Conservation (phyloP, 2,888 invertebrate species). For the Lasioglossum zephyrum region DNA sequence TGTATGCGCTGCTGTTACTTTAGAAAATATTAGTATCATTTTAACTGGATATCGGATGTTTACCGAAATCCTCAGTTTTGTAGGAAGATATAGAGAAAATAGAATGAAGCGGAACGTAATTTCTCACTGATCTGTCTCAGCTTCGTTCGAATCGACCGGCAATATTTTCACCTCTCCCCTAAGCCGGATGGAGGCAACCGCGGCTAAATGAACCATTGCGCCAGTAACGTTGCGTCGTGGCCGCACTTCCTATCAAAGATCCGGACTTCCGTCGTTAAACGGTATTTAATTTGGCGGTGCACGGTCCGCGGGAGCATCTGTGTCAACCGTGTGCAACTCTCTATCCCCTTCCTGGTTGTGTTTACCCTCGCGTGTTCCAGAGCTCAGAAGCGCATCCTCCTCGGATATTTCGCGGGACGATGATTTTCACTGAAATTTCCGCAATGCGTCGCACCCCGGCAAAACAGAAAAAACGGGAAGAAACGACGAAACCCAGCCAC, state of each 20-base stretch:
- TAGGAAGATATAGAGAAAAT: not conserved
- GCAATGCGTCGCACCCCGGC: not conserved
- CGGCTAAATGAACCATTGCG: slow-evolving; percentile 72
- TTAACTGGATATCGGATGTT: not conserved
- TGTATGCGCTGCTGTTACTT: not conserved
- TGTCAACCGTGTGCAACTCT: slow-evolving; percentile 21
- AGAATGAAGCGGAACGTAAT: too few relatives aligned
- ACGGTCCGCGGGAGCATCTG: slow-evolving; percentile 43
- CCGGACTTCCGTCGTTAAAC: slow-evolving; percentile 68
- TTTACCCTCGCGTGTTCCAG: slow-evolving; percentile 14
- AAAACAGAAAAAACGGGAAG: not conserved
- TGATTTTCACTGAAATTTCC: slow-evolving; percentile 27
- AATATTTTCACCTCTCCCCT: slow-evolving; percentile 71
- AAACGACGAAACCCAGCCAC: not conserved
- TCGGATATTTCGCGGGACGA: slow-evolving; percentile 19
- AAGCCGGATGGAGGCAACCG: slow-evolving; percentile 70
- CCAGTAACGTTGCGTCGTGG: slow-evolving; percentile 62
- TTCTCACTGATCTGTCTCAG: slow-evolving; percentile 24
- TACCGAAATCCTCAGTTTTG: not conserved
- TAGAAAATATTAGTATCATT: not conserved
- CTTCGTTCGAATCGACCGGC: slow-evolving; percentile 65
- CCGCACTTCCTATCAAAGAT: slow-evolving; percentile 67
- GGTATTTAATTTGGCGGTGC: slow-evolving; percentile 64
- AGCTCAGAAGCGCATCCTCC: not conserved
- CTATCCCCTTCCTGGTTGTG: slow-evolving; percentile 33